Conservation (phyloP, 2,888 invertebrate species). For the Phania funesta region DNA sequence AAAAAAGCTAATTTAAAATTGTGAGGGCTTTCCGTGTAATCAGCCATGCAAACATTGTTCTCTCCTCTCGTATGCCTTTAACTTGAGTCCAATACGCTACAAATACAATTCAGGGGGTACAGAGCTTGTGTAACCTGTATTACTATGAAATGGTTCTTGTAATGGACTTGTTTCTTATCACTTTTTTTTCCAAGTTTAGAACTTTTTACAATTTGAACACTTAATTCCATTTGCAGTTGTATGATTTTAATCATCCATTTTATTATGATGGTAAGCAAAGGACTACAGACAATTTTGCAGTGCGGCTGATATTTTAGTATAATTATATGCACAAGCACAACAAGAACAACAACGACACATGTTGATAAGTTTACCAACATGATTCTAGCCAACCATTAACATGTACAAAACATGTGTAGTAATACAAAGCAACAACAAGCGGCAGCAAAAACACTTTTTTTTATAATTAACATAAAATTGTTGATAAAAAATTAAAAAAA, state of each 20-base stretch:
- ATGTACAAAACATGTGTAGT: slow-evolving; percentile 32
- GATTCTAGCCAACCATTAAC: slow-evolving; percentile 48
- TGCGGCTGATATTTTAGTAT: slow-evolving; percentile 11
- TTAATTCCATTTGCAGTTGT: slow-evolving; percentile 29
- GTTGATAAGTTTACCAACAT: slow-evolving; percentile 47
- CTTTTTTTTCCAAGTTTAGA: not conserved
- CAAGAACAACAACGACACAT: slow-evolving; percentile 5
- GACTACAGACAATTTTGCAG: slow-evolving; percentile 26
- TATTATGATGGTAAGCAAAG: slow-evolving; percentile 45
- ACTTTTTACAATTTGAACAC: slow-evolving; percentile 7
- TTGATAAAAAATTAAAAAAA: slow-evolving; percentile 73
- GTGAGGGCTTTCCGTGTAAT: too few relatives aligned
- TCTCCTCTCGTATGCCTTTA: too few relatives aligned
- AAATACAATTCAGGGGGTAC: too few relatives aligned
- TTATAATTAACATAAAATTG: slow-evolving; percentile 76
- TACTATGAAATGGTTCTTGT: not conserved
- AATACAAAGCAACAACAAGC: slow-evolving; percentile 1
- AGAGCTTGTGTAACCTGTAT: too few relatives aligned
- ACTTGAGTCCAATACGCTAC: too few relatives aligned
- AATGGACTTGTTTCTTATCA: slow-evolving; percentile 23
- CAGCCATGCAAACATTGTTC: too few relatives aligned
- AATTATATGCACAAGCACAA: slow-evolving; percentile 19
- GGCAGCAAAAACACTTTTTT: slow-evolving; percentile 10
- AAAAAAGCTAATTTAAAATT: too few relatives aligned
- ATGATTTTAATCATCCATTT: slow-evolving; percentile 38